Evolutionary conservation across 2,888 invertebrate genomes (phyloP).

Genomic region (Megastigmus dorsalis): DNA sequence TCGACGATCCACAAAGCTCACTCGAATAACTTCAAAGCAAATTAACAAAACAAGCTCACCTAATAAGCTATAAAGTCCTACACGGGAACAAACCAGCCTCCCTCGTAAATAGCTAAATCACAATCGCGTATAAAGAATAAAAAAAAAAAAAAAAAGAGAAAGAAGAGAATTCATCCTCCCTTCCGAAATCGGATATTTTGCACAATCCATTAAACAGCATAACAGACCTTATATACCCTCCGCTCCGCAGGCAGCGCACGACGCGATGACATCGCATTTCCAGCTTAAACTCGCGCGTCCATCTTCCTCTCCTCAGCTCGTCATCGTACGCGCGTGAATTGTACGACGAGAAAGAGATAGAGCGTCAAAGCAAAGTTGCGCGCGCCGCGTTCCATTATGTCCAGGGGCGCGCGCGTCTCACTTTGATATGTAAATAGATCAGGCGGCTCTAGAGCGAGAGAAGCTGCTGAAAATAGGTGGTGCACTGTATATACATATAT

Average conservation of each 20-base stretch:
- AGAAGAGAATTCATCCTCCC: background rate
- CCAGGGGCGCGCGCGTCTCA: slow-evolving; percentile 61
- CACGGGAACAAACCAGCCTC: background rate
- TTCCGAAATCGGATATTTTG: slow-evolving; percentile 35
- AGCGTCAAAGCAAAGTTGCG: slow-evolving; percentile 27
- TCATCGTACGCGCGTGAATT: background rate
- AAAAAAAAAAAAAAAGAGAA: too few relatives aligned
- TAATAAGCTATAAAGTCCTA: too few relatives aligned
- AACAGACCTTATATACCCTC: slow-evolving; percentile 47
- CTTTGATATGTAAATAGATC: slow-evolving; percentile 74
- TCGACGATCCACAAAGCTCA: too few relatives aligned
- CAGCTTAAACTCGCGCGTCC: slow-evolving; percentile 28
- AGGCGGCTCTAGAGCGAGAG: background rate
- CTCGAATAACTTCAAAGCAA: too few relatives aligned
- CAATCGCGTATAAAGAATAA: too few relatives aligned
- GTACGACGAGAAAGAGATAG: background rate
- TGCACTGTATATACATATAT: too few relatives aligned
- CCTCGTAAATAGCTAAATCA: background rate
- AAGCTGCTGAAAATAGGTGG: slow-evolving; percentile 35
- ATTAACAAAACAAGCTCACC: too few relatives aligned
- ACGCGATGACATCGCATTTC: slow-evolving; percentile 33
- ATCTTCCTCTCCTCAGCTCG: background rate
- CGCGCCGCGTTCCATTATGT: slow-evolving; percentile 19
- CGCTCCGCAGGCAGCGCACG: slow-evolving; percentile 16
- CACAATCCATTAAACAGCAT: slow-evolving; percentile 51